Percentiles rank a stretch among this genome's conserved stretches.
phyloP scores from a whole-genome alignment of 2,113 vertebrate genomes.

The Hippolais icterina region DNA sequence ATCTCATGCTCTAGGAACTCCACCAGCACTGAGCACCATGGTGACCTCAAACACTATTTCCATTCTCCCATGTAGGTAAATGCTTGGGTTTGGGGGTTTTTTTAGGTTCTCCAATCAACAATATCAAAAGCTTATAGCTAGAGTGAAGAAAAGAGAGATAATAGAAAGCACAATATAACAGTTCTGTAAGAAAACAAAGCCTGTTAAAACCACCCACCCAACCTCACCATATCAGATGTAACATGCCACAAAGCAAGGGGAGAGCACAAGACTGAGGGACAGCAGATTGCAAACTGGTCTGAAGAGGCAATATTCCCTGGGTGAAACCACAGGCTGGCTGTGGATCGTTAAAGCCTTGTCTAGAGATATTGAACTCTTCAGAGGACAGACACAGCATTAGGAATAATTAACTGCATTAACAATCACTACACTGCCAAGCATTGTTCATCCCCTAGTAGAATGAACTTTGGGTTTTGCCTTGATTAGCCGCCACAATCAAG shows the following conservation, averaged over 20 bases:
- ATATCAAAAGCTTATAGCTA: background rate
- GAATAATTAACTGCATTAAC: slow-evolving; percentile 82
- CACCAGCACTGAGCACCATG: background rate
- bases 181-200: slow-evolving; percentile 51
- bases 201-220: slow-evolving; percentile 64
- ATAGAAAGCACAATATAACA: background rate
- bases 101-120: background rate
- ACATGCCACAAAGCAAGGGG: background rate
- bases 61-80: background rate
- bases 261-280: background rate
- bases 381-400: slow-evolving; percentile 64
- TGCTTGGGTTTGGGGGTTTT: background rate
- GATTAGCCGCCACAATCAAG: slow-evolving; percentile 57
- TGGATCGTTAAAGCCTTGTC: slow-evolving; percentile 70
- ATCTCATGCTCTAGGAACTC: background rate
- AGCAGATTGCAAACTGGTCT: slow-evolving; percentile 71
- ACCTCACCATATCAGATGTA: slow-evolving; percentile 38
- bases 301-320: slow-evolving; percentile 73
- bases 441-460: slow-evolving; percentile 55
- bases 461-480: slow-evolving; percentile 64
- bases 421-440: slow-evolving; percentile 49
- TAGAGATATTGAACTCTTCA: slow-evolving; percentile 61
- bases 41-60: background rate
- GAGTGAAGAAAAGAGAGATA: slow-evolving; percentile 32
- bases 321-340: slow-evolving; percentile 54